phyloP scores from a whole-genome alignment of 2,888 invertebrate species.

The Philereme transversata region DNA sequence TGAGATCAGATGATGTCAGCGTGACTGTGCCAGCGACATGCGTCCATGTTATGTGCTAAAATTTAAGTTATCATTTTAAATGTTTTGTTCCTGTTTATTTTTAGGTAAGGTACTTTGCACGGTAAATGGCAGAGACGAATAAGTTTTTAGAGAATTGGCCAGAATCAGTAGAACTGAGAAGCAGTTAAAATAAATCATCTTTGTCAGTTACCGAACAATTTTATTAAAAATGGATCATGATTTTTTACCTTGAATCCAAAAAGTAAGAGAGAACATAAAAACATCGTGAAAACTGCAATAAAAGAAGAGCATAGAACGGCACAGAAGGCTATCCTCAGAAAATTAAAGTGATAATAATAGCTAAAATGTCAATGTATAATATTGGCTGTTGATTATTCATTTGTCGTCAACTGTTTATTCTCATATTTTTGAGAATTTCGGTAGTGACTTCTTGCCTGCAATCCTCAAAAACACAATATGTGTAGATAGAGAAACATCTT shows the following conservation, averaged over 20 bases:
- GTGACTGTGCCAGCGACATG: constrained; percentile 76
- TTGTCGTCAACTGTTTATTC: no score
- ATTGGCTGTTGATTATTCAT: no score
- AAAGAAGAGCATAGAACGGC: constrained; percentile 52
- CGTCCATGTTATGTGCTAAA: constrained; percentile 62
- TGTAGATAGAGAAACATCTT: no score
- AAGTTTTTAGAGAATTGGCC: no score
- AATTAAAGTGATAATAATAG: background rate
- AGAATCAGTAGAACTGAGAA: no score
- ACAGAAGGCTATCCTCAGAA: constrained; percentile 12
- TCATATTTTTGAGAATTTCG: no score
- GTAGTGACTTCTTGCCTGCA: no score
- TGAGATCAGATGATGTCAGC: constrained; percentile 74
- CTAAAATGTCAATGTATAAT: no score
- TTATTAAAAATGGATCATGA: constrained; percentile 40
- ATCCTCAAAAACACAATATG: no score
- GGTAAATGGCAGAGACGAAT: constrained; percentile 12
- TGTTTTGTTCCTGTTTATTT: constrained; percentile 9
- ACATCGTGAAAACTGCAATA: constrained; percentile 48
- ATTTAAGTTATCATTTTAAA: constrained; percentile 35
- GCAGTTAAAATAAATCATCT: no score
- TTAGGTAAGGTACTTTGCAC: constrained; percentile 12
- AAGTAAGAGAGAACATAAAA: constrained; percentile 64
- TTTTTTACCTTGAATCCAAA: constrained; percentile 68
- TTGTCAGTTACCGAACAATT: constrained; percentile 20